Percentiles rank a stretch among this genome's conserved stretches.
phyloP scores from a whole-genome alignment of 2,888 invertebrate genomes.

The Diaprepes abbreviatus region DNA sequence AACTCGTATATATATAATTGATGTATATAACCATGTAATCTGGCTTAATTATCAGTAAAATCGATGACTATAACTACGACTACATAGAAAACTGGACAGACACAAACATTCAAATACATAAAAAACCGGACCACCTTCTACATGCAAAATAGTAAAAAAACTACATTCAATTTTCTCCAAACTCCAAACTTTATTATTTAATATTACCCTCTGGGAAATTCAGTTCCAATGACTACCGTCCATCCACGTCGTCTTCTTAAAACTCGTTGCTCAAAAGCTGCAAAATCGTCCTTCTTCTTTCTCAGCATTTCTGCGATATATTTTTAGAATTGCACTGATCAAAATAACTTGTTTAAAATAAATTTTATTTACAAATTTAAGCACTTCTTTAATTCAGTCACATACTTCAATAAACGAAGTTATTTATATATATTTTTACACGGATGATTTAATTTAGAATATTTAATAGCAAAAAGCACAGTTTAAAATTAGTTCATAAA shows the following conservation, averaged over 20 bases:
- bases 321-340: background rate
- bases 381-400: background rate
- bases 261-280: conserved; percentile 63
- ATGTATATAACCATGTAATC: too few relatives aligned
- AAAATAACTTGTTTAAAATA: background rate
- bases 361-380: background rate
- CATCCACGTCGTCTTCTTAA: conserved; percentile 77
- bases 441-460: background rate
- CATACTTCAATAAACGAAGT: background rate
- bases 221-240: conserved; percentile 82
- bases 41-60: too few relatives aligned
- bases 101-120: too few relatives aligned
- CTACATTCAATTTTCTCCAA: too few relatives aligned
- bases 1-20: too few relatives aligned
- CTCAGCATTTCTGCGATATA: conserved; percentile 42
- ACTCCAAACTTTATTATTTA: too few relatives aligned
- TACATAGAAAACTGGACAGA: too few relatives aligned
- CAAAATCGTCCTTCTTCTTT: conserved; percentile 60
- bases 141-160: too few relatives aligned
- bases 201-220: conserved; percentile 59
- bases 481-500: background rate
- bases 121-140: too few relatives aligned
- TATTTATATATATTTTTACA: background rate
- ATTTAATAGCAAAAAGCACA: background rate
- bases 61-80: too few relatives aligned